Evolutionary conservation across 2,113 vertebrate genomes (phyloP).

Genomic region (Actenoides lindsayi): DNA sequence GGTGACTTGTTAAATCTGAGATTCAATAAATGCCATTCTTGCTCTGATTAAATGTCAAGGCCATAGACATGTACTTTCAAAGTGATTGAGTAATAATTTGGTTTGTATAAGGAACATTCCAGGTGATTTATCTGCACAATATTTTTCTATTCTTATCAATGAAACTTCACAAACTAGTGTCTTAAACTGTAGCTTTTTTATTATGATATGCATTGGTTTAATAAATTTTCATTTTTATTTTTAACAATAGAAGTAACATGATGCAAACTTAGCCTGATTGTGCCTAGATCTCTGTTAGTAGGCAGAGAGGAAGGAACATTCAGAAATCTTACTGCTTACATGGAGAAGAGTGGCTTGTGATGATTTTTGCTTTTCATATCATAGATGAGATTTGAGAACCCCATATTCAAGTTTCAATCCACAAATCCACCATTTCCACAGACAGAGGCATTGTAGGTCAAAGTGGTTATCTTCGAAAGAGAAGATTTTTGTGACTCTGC

Average conservation of each 20-base stretch:
- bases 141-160: background rate
- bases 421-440: conserved; percentile 16
- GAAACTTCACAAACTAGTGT: background rate
- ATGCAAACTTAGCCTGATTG: background rate
- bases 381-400: background rate
- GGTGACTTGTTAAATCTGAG: conserved; percentile 15
- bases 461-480: conserved; percentile 37
- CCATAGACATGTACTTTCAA: conserved; percentile 52
- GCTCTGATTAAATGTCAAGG: conserved; percentile 70
- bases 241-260: background rate
- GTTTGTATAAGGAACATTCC: conserved; percentile 15
- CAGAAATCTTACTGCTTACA: background rate
- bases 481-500: background rate
- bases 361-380: background rate
- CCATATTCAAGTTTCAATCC: background rate
- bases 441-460: background rate
- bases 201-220: background rate
- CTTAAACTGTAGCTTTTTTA: background rate
- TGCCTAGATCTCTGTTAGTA: background rate
- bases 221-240: background rate
- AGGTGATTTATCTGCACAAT: background rate
- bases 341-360: background rate
- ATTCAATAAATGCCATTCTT: conserved; percentile 55
- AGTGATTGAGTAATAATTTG: conserved; percentile 48
- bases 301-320: background rate